Evolutionary conservation across 2,113 vertebrate genomes (phyloP), one percentile per base, ranked within the genome.

Genomic region (Dendrocopos noguchii): DNA sequence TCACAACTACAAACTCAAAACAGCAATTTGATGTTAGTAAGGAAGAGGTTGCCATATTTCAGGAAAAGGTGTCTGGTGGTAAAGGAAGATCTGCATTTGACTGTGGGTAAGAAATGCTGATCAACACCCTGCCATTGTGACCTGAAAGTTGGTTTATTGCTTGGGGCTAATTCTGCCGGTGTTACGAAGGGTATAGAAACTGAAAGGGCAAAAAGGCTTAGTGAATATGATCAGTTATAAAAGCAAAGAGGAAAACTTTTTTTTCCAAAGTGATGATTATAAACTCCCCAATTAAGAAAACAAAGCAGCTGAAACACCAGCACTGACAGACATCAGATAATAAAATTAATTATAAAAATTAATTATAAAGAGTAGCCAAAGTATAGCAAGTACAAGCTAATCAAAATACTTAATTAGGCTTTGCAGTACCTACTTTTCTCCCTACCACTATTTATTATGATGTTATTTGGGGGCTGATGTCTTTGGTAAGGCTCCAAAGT

Each of bases 381-480:
- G 90, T 88, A 60, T 64, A 88, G 79, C 80, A 88, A 93, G 81
- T 74, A 93, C 0, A 0, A 90, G 90, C 81, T 87, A 93, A 93
- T 97, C 88, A 94, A 95, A 93, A 94, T 87, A 60, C 79, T 93
- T 94, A 97, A 96, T 96, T 94, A 94, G 66, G 70, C 73, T 93
- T 95, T 93, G 86, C 93, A 89, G 87, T 12, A 94, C 59, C 76
- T 93, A 68, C 84, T 88, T 95, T 94, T 90, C 47, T 81, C 82
- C 57, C 67, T 80, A 66, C 47, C 82, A 39, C 73, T 92, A 55
- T 93, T 96, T 92, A 66, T 88, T 94, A 86, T 47, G 64, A 77
- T 87, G 87, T 90, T 79, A 70, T 96, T 93, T 91, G 79, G 81
- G 66, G 57, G 67, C 46, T 94, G 91, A 61, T 86, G 60, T 84